Evolutionary conservation across 2,797 vertebrate genomes (phyloP), one percentile per base, ranked within the genome.

Genomic region (Paramormyrops hopkinsi): DNA sequence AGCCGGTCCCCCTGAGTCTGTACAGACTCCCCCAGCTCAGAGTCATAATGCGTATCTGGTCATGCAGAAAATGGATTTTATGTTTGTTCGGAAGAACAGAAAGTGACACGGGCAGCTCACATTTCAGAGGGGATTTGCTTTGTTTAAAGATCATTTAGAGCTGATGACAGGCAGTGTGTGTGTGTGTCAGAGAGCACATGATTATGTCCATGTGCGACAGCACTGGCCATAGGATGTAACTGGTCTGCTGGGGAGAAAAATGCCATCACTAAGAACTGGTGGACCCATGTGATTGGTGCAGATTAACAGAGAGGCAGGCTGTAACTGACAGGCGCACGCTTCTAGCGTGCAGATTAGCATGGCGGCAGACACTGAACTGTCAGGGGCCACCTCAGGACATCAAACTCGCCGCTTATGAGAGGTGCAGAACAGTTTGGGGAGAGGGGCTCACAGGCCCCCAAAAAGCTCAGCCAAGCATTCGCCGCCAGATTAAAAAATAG

Each of bases 1-100:
- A 93, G 86, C 59, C 88, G 90, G 48, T 93, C 93, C 76, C 56
- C 93, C 83, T 93, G 91, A 1, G 88, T 91, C 53, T 33, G 92
- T 0, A 51, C 91, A 65, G 92, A 91, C 73, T 90, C 91, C 33
- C 44, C 89, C 19, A 54, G 88, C 59, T 92, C 93, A 79, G 89
- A 91, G 86, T 92, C 93, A 91, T 90, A 90, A 3, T 83, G 48
- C 17, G 92, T 89, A 56, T 92, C 93, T 94, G 87, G 19, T 87
- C 87, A n/a, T 85, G 44, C 51, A 22, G 53, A 37, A 25, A 85
- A 56, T 14, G 48, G 48, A 62, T 7, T 87, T 6, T 17, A 46
- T 82, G 86, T 83, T 50, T 25, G 56, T 37, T 59, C 2, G 4
- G 25, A 4, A 37, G 87, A 50, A 41, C 3, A n/a, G 87, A 50